Percentiles rank a stretch among this genome's conserved stretches.
These are phyloP conservation scores for Elachura formosa DNA, from an alignment of 2,113 vertebrate species.

Conservation along the genomic window DNA sequence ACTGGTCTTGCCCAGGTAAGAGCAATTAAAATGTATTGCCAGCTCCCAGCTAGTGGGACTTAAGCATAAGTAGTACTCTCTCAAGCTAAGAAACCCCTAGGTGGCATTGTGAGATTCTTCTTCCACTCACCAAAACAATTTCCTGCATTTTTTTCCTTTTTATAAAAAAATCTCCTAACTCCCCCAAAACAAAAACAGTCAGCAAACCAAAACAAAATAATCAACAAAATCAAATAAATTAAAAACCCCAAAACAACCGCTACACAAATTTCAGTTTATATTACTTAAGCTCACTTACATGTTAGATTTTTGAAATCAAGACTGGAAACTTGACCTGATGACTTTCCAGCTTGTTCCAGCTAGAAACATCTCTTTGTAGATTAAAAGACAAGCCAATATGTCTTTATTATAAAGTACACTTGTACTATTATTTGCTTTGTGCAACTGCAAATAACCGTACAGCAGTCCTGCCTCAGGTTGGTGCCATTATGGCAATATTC, in stretches of 20 bases:
- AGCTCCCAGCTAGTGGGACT: background rate
- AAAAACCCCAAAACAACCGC: background rate
- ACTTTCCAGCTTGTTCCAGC: background rate
- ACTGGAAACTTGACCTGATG: background rate
- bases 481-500: background rate
- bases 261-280: background rate
- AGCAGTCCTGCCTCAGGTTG: background rate
- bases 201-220: background rate
- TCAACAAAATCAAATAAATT: background rate
- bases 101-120: background rate
- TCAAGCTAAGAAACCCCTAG: background rate
- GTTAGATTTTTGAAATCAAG: background rate
- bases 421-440: background rate
- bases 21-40: background rate
- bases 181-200: background rate
- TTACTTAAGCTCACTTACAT: background rate
- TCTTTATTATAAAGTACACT: background rate
- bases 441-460: too few relatives aligned
- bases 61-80: accelerated
- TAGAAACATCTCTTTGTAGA: background rate
- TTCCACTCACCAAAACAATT: background rate
- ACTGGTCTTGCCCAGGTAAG: background rate
- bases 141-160: background rate
- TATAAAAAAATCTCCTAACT: background rate
- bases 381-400: background rate